Evolutionary conservation across 2,888 invertebrate species (phyloP), one percentile per base, ranked within the genome.

Genomic region (Anaspis maculata): DNA sequence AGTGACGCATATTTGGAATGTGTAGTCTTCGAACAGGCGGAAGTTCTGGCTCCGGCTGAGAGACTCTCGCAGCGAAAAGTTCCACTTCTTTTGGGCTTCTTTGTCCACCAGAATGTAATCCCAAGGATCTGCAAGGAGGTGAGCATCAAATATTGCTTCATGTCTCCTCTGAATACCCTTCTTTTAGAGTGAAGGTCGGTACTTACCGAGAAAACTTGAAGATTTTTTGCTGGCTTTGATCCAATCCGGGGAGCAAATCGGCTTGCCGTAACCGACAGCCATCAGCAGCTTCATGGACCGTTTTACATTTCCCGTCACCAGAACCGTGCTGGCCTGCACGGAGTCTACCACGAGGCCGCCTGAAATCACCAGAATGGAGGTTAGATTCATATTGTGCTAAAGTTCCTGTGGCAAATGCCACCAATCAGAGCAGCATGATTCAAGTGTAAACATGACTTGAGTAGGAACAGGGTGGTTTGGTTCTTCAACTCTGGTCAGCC

Each of bases 261-360:
- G 77, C 52, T 69, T 67, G 25, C 74, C 75, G 24, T 71, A 66
- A 1, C 75, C 76, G 28, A 78, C 64, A 0, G 76, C 76, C 14
- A 72, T 67, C 11, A 79, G 56, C 43, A 77, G 52, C 57, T 79
- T 79, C 49, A 70, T 71, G 0, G 78, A 75, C 2, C 78, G 64
- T 54, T 68, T 71, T 3, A 76, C 64, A 25, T 65, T 62, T 44
- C 68, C 57, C 10, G 77, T 75, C 32, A 78, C 59, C 24, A 79
- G 56, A 14, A 78, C 69, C n/a, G 67, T 62, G 42, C 60, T 57
- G 7, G 70, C 65, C 15, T 72, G 69, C 0, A 61, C 52, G 3
- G 46, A 45, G 30, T 70, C 62, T 9, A 74, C 74, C 16, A 76
- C 49, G 2, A 58, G 59, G 1, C 74, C 76, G 23, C 77, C 79